phyloP scores from a whole-genome alignment of 2,888 invertebrate species.

The Aspidiotus destructor region DNA sequence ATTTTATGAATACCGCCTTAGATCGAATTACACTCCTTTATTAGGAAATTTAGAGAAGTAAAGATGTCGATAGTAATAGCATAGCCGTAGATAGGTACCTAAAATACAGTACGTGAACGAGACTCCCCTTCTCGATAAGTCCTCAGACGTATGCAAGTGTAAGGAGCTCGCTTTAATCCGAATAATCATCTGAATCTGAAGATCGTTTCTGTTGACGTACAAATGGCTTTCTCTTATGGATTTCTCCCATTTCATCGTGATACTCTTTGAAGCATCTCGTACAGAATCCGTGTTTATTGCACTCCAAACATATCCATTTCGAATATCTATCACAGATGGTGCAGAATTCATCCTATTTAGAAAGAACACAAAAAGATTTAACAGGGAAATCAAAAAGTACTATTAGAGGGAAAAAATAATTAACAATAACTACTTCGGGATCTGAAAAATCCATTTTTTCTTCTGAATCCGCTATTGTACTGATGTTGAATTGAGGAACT shows the following conservation, averaged over 20 bases:
- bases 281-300: slow-evolving; percentile 17
- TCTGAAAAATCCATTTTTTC: slow-evolving; percentile 15
- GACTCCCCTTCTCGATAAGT: too few species aligned
- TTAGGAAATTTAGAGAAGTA: too few species aligned
- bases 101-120: too few species aligned
- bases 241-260: slow-evolving; percentile 14
- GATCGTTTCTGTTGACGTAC: background rate
- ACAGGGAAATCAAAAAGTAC: background rate
- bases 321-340: slow-evolving; percentile 17
- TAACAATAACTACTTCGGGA: slow-evolving; percentile 1
- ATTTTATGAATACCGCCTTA: too few species aligned
- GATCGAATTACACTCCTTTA: too few species aligned
- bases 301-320: slow-evolving; percentile 15
- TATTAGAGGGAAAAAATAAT: background rate
- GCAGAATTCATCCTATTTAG: slow-evolving; percentile 18
- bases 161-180: background rate
- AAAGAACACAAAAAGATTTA: background rate
- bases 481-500: background rate
- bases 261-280: slow-evolving; percentile 19
- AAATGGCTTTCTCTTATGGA: slow-evolving; percentile 3
- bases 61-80: too few species aligned
- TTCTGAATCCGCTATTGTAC: background rate
- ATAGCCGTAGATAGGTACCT: too few species aligned
- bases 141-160: too few species aligned
- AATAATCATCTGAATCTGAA: slow-evolving; percentile 4